phyloP scores from a whole-genome alignment of 1,140 invertebrate species.

The Diabrotica virgifera region DNA sequence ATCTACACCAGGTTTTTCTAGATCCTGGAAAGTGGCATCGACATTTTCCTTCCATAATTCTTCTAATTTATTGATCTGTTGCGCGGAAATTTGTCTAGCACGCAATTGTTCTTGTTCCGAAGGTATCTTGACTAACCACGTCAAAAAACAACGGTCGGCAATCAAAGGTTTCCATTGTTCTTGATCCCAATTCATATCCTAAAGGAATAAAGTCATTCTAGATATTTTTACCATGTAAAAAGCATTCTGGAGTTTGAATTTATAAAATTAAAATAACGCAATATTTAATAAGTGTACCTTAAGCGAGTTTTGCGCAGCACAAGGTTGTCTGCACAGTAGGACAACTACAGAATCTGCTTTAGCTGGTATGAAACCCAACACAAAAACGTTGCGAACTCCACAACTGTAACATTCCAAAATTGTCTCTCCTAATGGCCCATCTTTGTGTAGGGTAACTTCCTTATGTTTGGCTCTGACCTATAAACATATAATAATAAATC shows the following conservation, averaged over 20 bases:
- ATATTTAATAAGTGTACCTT: slow-evolving; percentile 34
- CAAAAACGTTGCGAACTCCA: slow-evolving; percentile 95
- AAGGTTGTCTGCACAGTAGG: slow-evolving; percentile 93
- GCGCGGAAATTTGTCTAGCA: slow-evolving; percentile 91
- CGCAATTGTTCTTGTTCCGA: slow-evolving; percentile 93
- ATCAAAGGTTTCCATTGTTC: slow-evolving; percentile 99
- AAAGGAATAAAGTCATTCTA: slow-evolving; percentile 52
- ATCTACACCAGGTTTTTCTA: slow-evolving; percentile 96
- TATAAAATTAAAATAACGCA: no score
- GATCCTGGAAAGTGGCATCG: slow-evolving; percentile 94
- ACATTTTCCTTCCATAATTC: slow-evolving; percentile 99
- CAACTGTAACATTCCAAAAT: slow-evolving; percentile 98
- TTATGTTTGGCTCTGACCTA: slow-evolving; percentile 92
- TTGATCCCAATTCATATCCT: slow-evolving; percentile 99
- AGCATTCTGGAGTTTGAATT: no score
- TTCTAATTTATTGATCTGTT: slow-evolving; percentile 97
- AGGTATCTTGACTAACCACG: slow-evolving; percentile 96
- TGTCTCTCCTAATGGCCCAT: slow-evolving; percentile 96
- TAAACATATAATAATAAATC: no score
- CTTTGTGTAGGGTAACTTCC: slow-evolving; percentile 96
- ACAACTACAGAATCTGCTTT: slow-evolving; percentile 99
- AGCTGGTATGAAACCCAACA: slow-evolving; percentile 97
- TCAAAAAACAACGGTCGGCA: slow-evolving; percentile 90
- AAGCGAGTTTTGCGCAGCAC: slow-evolving; percentile 88
- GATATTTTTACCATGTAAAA: neutral